These are phyloP conservation scores for Bagarius yarrelli DNA, from an alignment of 2,113 vertebrate species.

Conservation along the genomic window DNA sequence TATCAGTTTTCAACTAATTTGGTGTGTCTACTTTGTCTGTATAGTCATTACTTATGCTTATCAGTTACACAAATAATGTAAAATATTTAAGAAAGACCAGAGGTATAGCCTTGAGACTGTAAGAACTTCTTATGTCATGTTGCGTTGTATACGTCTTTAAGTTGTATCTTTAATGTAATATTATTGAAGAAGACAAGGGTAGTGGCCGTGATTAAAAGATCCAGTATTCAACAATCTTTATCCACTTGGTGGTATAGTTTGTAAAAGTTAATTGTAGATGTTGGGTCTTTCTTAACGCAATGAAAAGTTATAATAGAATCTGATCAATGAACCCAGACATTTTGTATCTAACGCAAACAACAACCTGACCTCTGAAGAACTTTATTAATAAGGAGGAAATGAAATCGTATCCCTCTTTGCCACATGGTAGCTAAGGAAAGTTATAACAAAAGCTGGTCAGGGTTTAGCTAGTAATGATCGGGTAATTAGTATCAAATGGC, in stretches of 20 bases:
- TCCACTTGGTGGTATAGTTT: not conserved
- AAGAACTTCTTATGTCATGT: too few relatives aligned
- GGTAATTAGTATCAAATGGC: not conserved
- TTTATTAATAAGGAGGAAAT: not conserved
- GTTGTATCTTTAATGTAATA: too few relatives aligned
- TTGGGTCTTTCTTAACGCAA: not conserved
- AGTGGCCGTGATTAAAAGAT: not conserved
- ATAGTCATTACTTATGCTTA: not conserved
- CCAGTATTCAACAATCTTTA: not conserved
- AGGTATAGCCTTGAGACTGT: not conserved
- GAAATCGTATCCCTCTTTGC: not conserved
- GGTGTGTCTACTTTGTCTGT: not conserved
- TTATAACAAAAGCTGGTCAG: not conserved
- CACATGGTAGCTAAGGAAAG: not conserved
- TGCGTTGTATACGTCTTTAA: too few relatives aligned
- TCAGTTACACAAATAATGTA: not conserved
- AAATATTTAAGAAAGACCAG: not conserved
- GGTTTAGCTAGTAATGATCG: not conserved
- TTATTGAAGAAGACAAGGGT: too few relatives aligned
- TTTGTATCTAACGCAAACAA: not conserved
- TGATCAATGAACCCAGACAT: not conserved
- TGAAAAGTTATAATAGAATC: not conserved
- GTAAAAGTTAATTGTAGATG: not conserved
- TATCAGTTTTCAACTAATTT: not conserved
- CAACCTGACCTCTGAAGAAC: not conserved